Evolutionary conservation across 2,113 vertebrate species (phyloP).

Genomic region (Otocyon megalotis): DNA sequence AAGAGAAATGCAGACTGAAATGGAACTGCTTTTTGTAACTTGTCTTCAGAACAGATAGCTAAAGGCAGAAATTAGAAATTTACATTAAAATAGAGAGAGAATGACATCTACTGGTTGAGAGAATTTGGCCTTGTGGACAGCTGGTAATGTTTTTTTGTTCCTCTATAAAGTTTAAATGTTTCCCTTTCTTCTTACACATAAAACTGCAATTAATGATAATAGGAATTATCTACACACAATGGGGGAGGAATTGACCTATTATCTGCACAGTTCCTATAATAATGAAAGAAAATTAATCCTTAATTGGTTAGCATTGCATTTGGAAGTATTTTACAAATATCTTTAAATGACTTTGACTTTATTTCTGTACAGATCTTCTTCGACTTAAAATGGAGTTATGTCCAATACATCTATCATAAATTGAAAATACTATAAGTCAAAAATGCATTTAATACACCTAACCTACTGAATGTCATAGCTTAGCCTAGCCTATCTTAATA

Average conservation of each 20-base stretch:
- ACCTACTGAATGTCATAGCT: neutral
- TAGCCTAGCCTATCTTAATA: neutral
- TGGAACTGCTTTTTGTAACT: constrained; percentile 55
- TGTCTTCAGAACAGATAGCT: constrained; percentile 72
- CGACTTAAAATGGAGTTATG: neutral
- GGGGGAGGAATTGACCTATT: neutral
- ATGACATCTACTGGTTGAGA: constrained; percentile 87
- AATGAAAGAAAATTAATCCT: constrained; percentile 38
- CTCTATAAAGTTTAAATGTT: constrained; percentile 58
- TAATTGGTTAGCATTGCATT: constrained; percentile 37
- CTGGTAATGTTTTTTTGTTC: neutral
- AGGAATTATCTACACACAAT: constrained; percentile 12
- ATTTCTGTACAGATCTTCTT: neutral
- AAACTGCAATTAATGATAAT: neutral
- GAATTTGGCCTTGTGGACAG: constrained; percentile 33
- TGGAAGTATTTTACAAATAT: constrained; percentile 36
- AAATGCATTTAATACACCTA: neutral
- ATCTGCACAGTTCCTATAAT: constrained; percentile 48
- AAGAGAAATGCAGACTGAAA: constrained; percentile 80
- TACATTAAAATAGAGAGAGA: constrained; percentile 83
- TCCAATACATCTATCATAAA: neutral
- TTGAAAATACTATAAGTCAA: neutral
- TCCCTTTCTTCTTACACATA: constrained; percentile 37
- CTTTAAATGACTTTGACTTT: constrained; percentile 52
- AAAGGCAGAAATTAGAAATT: constrained; percentile 58